These are phyloP conservation scores for Allobates femoralis DNA, from an alignment of 2,797 vertebrate genomes.

Conservation along the genomic window DNA sequence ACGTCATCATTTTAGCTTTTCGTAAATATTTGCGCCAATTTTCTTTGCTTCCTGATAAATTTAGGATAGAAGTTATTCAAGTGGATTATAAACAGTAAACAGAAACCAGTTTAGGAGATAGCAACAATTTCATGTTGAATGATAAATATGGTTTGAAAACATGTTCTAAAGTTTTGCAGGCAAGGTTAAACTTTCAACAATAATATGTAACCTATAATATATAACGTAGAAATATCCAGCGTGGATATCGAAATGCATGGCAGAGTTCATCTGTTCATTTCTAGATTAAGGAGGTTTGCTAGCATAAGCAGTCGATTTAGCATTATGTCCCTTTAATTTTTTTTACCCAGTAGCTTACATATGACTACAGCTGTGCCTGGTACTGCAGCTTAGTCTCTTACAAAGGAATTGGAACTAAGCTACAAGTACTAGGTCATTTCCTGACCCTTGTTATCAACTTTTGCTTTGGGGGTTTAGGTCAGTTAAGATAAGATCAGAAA, in stretches of 20 bases:
- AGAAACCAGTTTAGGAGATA: constrained; percentile 68
- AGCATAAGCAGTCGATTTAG: background rate
- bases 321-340: background rate
- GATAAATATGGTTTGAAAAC: constrained; percentile 45
- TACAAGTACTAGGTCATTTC: background rate
- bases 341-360: background rate
- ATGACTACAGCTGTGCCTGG: background rate
- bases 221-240: background rate
- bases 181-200: constrained; percentile 46
- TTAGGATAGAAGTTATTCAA: constrained; percentile 66
- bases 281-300: background rate
- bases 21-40: constrained; percentile 70
- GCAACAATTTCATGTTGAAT: constrained; percentile 64
- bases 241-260: background rate
- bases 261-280: background rate
- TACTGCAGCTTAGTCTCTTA: background rate
- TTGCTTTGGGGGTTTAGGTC: no score
- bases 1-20: constrained; percentile 59
- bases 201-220: background rate
- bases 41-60: constrained; percentile 66
- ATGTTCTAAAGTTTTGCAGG: constrained; percentile 30
- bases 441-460: no score
- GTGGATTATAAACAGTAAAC: constrained; percentile 69
- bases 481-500: no score
- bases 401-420: background rate